Conservation (phyloP, 2,113 vertebrate species). For the Myxocyprinus asiaticus region DNA sequence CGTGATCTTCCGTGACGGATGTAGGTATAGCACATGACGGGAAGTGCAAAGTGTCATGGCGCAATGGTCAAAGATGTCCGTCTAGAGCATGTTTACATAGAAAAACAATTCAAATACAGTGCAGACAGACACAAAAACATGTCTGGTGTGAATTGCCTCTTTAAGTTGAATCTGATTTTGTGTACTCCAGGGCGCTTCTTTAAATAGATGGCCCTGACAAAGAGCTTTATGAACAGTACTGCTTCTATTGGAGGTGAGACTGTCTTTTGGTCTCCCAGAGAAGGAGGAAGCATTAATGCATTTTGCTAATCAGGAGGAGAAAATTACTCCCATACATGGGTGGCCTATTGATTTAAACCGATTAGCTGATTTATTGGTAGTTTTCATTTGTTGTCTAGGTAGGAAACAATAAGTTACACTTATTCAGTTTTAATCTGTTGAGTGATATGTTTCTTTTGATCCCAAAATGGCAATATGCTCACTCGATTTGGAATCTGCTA, state of each 20-base stretch:
- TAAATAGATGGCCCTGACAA: slow-evolving; percentile 14
- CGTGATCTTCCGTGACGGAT: too few relatives aligned
- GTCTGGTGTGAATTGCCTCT: background rate
- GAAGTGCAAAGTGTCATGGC: too few relatives aligned
- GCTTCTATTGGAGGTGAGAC: background rate
- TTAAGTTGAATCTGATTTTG: slow-evolving; percentile 3
- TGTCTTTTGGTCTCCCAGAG: slow-evolving; percentile 17
- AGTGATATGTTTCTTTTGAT: slow-evolving; percentile 12
- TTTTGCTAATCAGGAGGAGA: slow-evolving; percentile 26
- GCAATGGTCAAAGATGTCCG: too few relatives aligned
- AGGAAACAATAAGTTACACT: background rate
- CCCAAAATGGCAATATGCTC: slow-evolving; percentile 3
- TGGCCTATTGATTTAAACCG: slow-evolving; percentile 17
- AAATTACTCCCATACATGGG: background rate
- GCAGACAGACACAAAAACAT: too few relatives aligned
- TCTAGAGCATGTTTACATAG: too few relatives aligned
- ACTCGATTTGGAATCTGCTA: background rate
- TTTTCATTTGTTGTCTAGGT: background rate
- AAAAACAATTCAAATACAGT: too few relatives aligned
- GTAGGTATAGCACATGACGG: too few relatives aligned
- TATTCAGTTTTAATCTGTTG: background rate
- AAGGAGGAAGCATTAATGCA: slow-evolving; percentile 15
- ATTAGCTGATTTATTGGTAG: background rate
- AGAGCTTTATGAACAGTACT: slow-evolving; percentile 3
- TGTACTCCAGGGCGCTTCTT: background rate